Conservation (phyloP, 2,888 invertebrate species). For the Ormyrus labotus region DNA sequence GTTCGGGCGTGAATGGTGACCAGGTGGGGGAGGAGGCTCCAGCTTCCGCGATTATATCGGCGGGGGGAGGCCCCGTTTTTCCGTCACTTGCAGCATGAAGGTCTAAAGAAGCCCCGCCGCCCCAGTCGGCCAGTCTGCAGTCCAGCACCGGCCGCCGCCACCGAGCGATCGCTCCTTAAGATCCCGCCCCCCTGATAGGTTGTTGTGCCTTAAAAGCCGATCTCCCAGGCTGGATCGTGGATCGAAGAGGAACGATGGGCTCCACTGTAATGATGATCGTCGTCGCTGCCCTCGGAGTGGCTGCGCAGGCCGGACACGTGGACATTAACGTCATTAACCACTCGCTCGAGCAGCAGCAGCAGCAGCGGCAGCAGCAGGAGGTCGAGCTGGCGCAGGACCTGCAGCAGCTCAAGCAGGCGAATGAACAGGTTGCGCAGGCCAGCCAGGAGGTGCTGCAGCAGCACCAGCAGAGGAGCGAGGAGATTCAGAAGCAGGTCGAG, state of each 20-base stretch:
- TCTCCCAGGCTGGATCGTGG: neutral
- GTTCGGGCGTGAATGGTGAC: conserved; percentile 6
- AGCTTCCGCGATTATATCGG: no score
- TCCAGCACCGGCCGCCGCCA: neutral
- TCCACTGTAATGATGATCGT: neutral
- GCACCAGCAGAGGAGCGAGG: conserved; percentile 4
- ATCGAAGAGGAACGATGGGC: neutral
- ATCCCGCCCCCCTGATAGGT: no score
- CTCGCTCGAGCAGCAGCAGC: conserved; percentile 1
- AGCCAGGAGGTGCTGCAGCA: neutral
- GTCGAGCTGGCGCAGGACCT: neutral
- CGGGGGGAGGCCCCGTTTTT: no score
- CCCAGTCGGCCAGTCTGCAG: neutral
- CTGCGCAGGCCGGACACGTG: neutral
- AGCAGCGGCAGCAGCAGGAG: neutral
- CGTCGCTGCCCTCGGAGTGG: neutral
- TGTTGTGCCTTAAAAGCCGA: no score
- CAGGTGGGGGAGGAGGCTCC: no score
- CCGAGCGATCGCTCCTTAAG: neutral
- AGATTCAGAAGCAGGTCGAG: conserved; percentile 3
- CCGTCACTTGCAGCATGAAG: neutral
- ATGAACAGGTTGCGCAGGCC: no score
- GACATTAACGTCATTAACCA: neutral
- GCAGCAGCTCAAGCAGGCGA: neutral
- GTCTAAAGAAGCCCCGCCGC: conserved; percentile 10